These are phyloP conservation scores for Anguilla anguilla DNA, from an alignment of 2,797 vertebrate species.

Conservation along the genomic window DNA sequence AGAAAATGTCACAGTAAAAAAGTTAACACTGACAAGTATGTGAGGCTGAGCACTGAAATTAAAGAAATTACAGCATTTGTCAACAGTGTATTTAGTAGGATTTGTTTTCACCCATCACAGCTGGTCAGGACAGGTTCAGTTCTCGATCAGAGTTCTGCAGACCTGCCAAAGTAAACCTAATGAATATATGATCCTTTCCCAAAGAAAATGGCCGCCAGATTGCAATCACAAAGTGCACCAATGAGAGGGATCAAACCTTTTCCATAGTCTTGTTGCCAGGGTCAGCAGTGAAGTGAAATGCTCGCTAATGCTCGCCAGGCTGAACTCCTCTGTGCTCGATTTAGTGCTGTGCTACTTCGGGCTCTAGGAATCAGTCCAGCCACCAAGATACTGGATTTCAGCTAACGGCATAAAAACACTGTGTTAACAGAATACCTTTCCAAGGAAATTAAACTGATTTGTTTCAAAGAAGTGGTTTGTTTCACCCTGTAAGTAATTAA, in stretches of 20 bases:
- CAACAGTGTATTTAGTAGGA: background rate
- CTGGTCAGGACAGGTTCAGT: background rate
- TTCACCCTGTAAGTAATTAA: constrained; percentile 31
- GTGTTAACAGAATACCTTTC: constrained; percentile 36
- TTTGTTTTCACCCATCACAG: constrained; percentile 8
- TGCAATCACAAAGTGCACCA: background rate
- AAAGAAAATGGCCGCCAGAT: background rate
- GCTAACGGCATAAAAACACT: constrained; percentile 44
- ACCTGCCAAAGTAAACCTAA: background rate
- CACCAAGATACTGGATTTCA: constrained; percentile 38
- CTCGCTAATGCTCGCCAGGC: constrained; percentile 21
- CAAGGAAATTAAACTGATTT: constrained; percentile 47
- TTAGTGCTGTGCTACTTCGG: constrained; percentile 7
- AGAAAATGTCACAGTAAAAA: background rate
- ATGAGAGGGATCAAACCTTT: background rate
- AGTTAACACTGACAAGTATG: background rate
- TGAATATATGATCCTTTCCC: background rate
- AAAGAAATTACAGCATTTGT: constrained; percentile 4
- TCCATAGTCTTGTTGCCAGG: constrained; percentile 7
- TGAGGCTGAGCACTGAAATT: background rate
- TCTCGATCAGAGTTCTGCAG: background rate
- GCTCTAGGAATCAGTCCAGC: constrained; percentile 28
- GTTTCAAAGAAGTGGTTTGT: constrained; percentile 37
- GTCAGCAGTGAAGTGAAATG: constrained; percentile 50
- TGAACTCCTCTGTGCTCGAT: constrained; percentile 31